phyloP scores from a whole-genome alignment of 2,888 invertebrate genomes.

The Limnephilus marmoratus region DNA sequence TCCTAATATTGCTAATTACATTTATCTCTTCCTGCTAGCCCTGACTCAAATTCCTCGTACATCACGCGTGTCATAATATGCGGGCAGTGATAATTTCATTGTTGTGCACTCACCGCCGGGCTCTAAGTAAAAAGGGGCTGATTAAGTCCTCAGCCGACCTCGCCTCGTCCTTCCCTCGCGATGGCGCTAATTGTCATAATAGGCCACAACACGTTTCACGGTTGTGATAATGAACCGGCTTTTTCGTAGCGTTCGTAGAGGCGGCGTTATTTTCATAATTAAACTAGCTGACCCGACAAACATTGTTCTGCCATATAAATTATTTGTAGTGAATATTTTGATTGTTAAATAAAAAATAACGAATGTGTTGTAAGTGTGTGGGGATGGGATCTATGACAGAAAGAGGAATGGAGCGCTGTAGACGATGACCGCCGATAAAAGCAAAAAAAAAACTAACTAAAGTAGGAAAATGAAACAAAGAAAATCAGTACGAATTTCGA shows the following conservation, averaged over 20 bases:
- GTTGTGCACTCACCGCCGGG: not conserved
- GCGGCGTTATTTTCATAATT: conserved; percentile 17
- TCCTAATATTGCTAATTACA: not conserved
- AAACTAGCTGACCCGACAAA: no score
- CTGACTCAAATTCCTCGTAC: not conserved
- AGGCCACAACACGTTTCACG: conserved; percentile 33
- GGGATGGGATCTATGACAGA: no score
- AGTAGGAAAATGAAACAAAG: no score
- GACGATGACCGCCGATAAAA: no score
- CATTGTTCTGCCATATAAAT: no score
- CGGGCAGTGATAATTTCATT: not conserved
- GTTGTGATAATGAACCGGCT: conserved; percentile 37
- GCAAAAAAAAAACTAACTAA: no score
- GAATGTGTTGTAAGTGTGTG: no score
- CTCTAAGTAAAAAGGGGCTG: not conserved
- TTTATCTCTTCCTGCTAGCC: conserved; percentile 2
- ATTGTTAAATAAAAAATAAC: no score
- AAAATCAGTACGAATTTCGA: no score
- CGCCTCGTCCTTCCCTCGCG: not conserved
- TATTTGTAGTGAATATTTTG: no score
- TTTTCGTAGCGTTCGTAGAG: conserved; percentile 10
- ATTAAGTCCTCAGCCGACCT: not conserved
- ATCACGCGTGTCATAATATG: not conserved
- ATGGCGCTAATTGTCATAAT: not conserved
- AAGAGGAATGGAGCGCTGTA: no score